Conservation (phyloP, 1,140 invertebrate genomes). For the Mizuhopecten yessoensis region DNA sequence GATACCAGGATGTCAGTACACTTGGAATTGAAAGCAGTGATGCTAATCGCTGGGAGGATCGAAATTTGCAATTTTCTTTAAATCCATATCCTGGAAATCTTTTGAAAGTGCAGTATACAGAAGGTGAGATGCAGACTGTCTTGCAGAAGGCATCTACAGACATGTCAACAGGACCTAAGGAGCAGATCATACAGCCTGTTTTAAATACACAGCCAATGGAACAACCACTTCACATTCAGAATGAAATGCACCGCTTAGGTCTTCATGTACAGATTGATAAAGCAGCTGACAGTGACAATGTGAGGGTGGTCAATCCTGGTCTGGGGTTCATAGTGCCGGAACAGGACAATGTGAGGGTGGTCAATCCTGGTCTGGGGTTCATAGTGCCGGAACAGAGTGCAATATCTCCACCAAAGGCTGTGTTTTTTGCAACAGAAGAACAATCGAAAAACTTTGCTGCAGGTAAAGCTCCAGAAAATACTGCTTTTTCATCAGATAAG, state of each 20-base stretch:
- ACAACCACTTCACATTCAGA: not conserved
- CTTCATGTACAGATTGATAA: slow-evolving; percentile 33
- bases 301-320: not conserved
- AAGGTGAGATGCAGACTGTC: too few species aligned
- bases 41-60: too few species aligned
- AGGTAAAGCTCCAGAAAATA: not conserved
- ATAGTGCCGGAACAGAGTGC: not conserved
- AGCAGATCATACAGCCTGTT: not conserved
- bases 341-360: not conserved
- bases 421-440: not conserved
- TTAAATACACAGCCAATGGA: not conserved
- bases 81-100: too few species aligned
- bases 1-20: too few species aligned
- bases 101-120: too few species aligned
- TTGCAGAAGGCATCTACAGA: too few species aligned
- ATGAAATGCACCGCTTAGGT: slow-evolving; percentile 8
- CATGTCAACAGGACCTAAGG: not conserved
- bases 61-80: too few species aligned
- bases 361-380: not conserved
- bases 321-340: not conserved
- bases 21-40: too few species aligned
- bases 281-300: not conserved
- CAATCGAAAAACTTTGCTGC: not conserved
- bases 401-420: not conserved
- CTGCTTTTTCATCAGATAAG: not conserved